Base-by-base conservation (phyloP, 2,888 invertebrate genomes). In the Lithophane leautieri region DNA sequence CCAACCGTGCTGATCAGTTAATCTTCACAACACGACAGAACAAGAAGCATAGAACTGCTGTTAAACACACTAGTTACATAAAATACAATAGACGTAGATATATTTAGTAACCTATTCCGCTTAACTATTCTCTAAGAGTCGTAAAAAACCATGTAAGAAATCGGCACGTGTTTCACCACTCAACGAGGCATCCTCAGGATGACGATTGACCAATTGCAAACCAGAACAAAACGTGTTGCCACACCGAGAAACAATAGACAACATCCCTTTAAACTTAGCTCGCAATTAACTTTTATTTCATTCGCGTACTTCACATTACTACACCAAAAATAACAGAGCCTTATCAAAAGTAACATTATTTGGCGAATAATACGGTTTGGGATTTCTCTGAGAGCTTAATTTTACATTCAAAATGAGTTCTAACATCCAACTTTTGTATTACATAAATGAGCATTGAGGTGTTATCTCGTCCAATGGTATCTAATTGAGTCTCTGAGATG, bases 381-480 rank as follows among this genome's bases (percentile, higher is more conserved):
- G 60, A 72, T 65, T 77, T 65, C 42, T 58, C n/a, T 52, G 58
- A 77, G 66, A 56, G 28, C 78, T 56, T 69, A 78, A 73, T 82
- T 71, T 77, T 69, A 73, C 61, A 72, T 82, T 54, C 58, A 16
- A 69, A 81, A 82, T 69, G 56, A 58, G 44, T 56, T 82, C 66
- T 16, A 52, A 44, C 60, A 52, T 73, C 62, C 14, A 67, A 67
- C 8, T 81, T 82, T 73, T 19, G 44, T 52, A 65, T 68, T 22
- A n/a, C n/a, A n/a, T n/a, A 66, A 58, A 82, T 56, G 68, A 56
- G 56, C 42, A n/a, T 76, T 70, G 11, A 42, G 68, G 34, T 72
- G 68, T 82, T 72, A 81, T 82, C 63, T 60, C n/a, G 44, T 58
- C 16, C 52, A 82, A 82, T 82, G 65, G 56, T n/a, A 22, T 50